phyloP scores from a whole-genome alignment of 1,140 invertebrate genomes.

The Drosophila nikananu region DNA sequence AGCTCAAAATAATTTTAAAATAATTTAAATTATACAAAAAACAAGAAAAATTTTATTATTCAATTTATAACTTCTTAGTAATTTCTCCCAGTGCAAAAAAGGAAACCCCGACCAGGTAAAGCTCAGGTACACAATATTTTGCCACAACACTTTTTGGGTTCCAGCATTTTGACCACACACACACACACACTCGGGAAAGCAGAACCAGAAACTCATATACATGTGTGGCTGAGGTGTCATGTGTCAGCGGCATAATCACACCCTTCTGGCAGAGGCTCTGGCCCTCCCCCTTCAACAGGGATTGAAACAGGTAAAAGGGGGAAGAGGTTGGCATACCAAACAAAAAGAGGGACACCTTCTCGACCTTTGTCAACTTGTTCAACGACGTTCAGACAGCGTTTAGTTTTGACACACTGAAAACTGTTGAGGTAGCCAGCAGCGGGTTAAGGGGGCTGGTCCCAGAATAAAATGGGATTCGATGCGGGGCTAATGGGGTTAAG shows the following conservation, averaged over 20 bases:
- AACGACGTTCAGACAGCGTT: constrained; percentile 45
- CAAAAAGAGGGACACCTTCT: constrained; percentile 53
- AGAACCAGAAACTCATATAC: constrained; percentile 23
- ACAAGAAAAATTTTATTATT: neutral
- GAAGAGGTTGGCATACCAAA: neutral
- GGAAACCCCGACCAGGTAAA: constrained; percentile 1
- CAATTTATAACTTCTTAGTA: neutral
- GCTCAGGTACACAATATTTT: constrained; percentile 58
- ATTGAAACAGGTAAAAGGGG: constrained; percentile 11
- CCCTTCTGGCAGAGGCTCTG: constrained; percentile 55
- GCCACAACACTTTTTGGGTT: constrained; percentile 65
- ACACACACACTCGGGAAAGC: constrained; percentile 10
- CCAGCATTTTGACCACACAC: constrained; percentile 65
- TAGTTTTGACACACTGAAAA: constrained; percentile 54
- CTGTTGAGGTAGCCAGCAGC: constrained; percentile 35
- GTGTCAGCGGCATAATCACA: constrained; percentile 79
- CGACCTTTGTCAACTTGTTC: constrained; percentile 77
- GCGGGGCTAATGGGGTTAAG: constrained; percentile 35
- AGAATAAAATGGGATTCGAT: constrained; percentile 6
- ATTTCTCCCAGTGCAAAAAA: neutral
- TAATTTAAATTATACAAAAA: neutral
- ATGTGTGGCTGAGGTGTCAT: constrained; percentile 63
- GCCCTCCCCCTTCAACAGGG: constrained; percentile 49
- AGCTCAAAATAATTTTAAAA: too few species aligned
- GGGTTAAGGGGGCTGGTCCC: constrained; percentile 17